Conservation (phyloP, 1,140 invertebrate genomes). For the Caligus rogercresseyi region DNA sequence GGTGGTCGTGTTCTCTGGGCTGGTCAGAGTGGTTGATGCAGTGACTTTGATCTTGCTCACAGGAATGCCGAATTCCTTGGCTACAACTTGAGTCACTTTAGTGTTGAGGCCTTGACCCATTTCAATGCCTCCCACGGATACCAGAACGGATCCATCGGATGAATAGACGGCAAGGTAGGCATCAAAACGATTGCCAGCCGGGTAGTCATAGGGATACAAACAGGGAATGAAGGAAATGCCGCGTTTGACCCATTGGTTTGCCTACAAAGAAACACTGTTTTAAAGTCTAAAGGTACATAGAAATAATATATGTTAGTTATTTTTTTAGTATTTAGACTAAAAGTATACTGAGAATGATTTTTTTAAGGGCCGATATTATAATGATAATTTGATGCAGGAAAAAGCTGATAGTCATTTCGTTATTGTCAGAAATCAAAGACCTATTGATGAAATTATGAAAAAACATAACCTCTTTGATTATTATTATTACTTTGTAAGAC, state of each 20-base stretch:
- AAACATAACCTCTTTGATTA: too few species aligned
- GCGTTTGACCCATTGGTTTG: conserved; percentile 37
- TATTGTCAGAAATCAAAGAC: too few species aligned
- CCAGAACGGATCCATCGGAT: conserved; percentile 39
- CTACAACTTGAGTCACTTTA: conserved; percentile 30
- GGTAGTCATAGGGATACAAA: conserved; percentile 26
- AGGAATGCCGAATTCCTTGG: conserved; percentile 19
- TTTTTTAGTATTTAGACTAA: too few species aligned
- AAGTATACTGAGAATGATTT: too few species aligned
- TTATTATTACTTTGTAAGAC: too few species aligned
- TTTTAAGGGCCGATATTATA: too few species aligned
- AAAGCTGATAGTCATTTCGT: too few species aligned
- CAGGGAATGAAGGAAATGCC: conserved; percentile 34
- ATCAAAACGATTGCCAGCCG: conserved; percentile 23
- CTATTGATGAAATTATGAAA: too few species aligned
- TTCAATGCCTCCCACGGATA: conserved; percentile 46
- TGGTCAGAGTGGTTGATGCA: conserved; percentile 25
- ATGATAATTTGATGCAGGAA: too few species aligned
- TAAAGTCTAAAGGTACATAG: too few species aligned
- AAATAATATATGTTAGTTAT: too few species aligned
- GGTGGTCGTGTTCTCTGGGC: conserved; percentile 27
- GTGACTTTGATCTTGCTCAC: conserved; percentile 26
- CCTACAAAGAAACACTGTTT: conserved; percentile 16
- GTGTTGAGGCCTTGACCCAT: conserved; percentile 51
- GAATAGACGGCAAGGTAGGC: conserved; percentile 40